These are phyloP conservation scores for Ammospiza caudacuta DNA, from an alignment of 2,113 vertebrate genomes.

Conservation along the genomic window DNA sequence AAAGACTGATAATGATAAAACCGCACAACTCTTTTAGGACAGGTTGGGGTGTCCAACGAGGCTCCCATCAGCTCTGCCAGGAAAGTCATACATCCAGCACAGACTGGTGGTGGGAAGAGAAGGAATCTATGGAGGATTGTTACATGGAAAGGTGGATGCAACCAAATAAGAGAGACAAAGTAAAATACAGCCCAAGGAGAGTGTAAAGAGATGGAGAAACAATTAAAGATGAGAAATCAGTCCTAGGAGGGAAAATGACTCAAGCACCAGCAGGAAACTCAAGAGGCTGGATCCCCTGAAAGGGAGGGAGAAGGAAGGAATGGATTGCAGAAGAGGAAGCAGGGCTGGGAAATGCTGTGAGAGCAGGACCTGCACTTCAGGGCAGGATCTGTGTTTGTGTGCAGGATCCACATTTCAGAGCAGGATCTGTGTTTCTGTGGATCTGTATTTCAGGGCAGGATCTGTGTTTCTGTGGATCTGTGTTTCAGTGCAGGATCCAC, in stretches of 20 bases:
- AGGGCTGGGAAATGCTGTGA: not conserved
- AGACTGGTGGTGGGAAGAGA: not conserved
- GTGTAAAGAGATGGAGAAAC: not conserved
- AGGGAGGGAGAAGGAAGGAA: not conserved
- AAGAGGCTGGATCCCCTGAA: not conserved
- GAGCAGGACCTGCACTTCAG: not conserved
- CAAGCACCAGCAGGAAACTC: not conserved
- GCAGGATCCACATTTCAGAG: not conserved
- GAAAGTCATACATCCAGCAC: not conserved
- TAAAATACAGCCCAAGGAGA: not conserved
- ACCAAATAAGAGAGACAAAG: not conserved
- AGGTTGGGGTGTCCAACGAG: not conserved
- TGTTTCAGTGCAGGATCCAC: rapidly evolving
- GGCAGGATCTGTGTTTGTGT: not conserved
- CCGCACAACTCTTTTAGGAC: not conserved
- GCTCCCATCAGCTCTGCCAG: not conserved
- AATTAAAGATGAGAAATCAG: not conserved
- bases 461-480: no score
- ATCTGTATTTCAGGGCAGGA: no score
- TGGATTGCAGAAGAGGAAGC: not conserved
- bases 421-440: not conserved
- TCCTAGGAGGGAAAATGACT: not conserved
- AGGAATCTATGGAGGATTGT: not conserved
- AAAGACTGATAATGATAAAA: no score
- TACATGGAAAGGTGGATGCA: not conserved